Conservation (phyloP, 2,113 vertebrate genomes). For the Myiozetetes cayanensis region DNA sequence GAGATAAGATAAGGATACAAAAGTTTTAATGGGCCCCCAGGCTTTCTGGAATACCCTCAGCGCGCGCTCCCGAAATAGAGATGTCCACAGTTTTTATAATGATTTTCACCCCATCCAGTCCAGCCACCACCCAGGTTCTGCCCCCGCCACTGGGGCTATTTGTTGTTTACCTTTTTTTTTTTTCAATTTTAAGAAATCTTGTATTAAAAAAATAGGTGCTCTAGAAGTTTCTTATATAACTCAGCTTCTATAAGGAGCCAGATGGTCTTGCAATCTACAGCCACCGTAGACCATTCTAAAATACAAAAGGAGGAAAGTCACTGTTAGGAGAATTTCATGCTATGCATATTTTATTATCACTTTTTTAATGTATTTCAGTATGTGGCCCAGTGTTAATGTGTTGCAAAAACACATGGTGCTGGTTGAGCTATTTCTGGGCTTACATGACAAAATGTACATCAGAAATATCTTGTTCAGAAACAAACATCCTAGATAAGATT, state of each 20-base stretch:
- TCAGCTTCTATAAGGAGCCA: background rate
- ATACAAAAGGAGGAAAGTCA: background rate
- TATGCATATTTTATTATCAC: background rate
- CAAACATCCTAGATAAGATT: background rate
- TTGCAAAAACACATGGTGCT: background rate
- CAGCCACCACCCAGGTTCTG: too few relatives aligned
- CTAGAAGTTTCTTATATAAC: background rate
- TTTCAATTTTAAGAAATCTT: background rate
- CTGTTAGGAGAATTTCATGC: background rate
- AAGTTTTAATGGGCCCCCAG: too few relatives aligned
- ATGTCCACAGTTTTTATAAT: too few relatives aligned
- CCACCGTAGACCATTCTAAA: background rate
- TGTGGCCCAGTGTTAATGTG: background rate
- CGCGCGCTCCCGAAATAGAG: too few relatives aligned
- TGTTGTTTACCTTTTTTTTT: too few relatives aligned
- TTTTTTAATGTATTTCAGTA: background rate
- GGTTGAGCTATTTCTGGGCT: background rate
- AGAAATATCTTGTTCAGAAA: background rate
- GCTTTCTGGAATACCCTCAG: too few relatives aligned
- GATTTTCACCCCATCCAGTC: too few relatives aligned
- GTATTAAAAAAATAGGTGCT: background rate
- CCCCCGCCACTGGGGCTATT: background rate
- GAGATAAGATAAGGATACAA: too few relatives aligned
- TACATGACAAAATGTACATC: background rate
- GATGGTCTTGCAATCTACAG: background rate